Evolutionary conservation across 2,113 vertebrate species (phyloP).

Genomic region (Hyaena hyaena): DNA sequence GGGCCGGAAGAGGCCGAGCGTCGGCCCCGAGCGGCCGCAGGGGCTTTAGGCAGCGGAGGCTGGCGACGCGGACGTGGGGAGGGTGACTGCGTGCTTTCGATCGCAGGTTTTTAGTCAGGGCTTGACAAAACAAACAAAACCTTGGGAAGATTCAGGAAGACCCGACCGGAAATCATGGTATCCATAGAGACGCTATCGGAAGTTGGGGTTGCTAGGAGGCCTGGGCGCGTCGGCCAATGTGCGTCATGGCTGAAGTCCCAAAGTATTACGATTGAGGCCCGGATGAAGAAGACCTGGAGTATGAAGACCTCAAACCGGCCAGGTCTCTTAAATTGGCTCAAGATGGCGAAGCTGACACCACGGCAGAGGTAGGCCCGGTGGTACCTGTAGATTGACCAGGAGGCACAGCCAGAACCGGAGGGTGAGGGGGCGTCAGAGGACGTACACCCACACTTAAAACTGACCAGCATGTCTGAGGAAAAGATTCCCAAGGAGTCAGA

Average conservation of each 20-base stretch:
- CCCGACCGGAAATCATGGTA: constrained; percentile 76
- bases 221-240: neutral
- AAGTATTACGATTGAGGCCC: neutral
- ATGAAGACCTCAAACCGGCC: neutral
- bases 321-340: neutral
- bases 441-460: neutral
- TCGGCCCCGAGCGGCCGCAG: fast-evolving
- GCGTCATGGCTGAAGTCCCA: constrained; percentile 51
- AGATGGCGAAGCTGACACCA: neutral
- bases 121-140: neutral
- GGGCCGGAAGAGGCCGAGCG: neutral
- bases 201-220: constrained; percentile 76
- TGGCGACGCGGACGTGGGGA: neutral
- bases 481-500: neutral
- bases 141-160: neutral
- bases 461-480: neutral
- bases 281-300: neutral
- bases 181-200: constrained; percentile 80
- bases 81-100: neutral
- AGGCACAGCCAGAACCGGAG: neutral
- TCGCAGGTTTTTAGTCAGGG: neutral
- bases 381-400: neutral
- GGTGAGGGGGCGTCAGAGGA: neutral
- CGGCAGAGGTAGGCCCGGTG: neutral
- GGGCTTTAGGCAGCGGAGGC: neutral